phyloP scores from a whole-genome alignment of 1,140 invertebrate species.

The Nylanderia fulva region DNA sequence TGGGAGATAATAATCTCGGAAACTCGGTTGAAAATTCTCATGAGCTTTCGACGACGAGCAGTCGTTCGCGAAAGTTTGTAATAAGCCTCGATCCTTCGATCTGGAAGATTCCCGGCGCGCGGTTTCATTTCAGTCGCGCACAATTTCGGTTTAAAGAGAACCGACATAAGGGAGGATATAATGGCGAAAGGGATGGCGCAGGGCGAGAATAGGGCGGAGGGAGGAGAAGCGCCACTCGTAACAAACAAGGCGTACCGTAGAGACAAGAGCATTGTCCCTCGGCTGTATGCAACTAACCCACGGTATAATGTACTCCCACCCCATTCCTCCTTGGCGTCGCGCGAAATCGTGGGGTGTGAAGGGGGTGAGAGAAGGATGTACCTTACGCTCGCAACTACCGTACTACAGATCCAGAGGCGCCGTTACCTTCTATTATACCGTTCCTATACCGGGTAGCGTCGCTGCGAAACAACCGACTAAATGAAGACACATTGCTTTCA shows the following conservation, averaged over 20 bases:
- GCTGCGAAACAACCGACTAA: conserved; percentile 78
- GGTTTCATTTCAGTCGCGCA: background rate
- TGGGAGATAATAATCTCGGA: background rate
- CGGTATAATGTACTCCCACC: conserved; percentile 56
- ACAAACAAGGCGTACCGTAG: conserved; percentile 73
- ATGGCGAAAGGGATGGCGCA: conserved; percentile 30
- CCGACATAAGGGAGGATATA: background rate
- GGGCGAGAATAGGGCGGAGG: conserved; percentile 14
- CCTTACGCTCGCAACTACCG: conserved; percentile 50
- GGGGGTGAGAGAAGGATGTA: background rate
- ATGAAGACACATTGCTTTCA: conserved; percentile 82
- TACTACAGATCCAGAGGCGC: conserved; percentile 63
- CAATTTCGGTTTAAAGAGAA: conserved; percentile 52
- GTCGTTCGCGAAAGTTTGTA: background rate
- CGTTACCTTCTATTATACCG: conserved; percentile 80
- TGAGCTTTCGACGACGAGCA: too few relatives aligned
- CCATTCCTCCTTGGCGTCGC: conserved; percentile 27
- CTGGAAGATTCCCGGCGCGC: background rate
- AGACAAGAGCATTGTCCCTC: conserved; percentile 74
- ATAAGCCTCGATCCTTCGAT: background rate
- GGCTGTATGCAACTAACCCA: conserved; percentile 61
- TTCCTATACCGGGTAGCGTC: conserved; percentile 61
- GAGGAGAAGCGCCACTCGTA: conserved; percentile 65
- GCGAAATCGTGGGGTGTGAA: background rate
- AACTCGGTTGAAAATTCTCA: background rate